phyloP scores from a whole-genome alignment of 2,888 invertebrate genomes.

The Teinopalpus imperialis region DNA sequence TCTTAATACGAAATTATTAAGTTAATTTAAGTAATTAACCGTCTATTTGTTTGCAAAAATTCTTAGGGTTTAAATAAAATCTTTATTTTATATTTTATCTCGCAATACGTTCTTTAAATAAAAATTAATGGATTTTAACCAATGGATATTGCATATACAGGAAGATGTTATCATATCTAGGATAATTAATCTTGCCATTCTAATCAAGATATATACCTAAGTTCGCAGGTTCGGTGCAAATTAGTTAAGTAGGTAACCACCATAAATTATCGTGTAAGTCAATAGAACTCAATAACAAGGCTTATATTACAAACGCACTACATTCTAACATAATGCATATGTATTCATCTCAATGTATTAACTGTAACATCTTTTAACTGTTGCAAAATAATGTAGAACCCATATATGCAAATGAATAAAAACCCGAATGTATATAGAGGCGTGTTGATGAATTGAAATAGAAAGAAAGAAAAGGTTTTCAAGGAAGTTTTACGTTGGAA shows the following conservation, averaged over 20 bases:
- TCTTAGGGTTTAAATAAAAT: too few relatives aligned
- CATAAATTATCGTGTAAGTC: constrained; percentile 51
- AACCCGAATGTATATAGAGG: constrained; percentile 42
- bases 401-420: constrained; percentile 24
- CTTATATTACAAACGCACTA: constrained; percentile 35
- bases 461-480: constrained; percentile 72
- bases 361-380: not conserved
- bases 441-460: constrained; percentile 70
- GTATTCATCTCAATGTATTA: constrained; percentile 2
- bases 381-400: constrained; percentile 3
- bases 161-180: constrained; percentile 25
- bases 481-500: constrained; percentile 70
- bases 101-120: not conserved
- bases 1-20: too few relatives aligned
- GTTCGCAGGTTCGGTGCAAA: constrained; percentile 43
- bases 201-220: constrained; percentile 46
- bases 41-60: too few relatives aligned
- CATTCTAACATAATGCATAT: constrained; percentile 1
- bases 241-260: constrained; percentile 49
- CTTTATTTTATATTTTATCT: too few relatives aligned
- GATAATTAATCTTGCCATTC: constrained; percentile 48
- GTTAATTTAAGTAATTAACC: too few relatives aligned
- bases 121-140: not conserved
- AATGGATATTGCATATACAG: constrained; percentile 6
- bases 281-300: constrained; percentile 40